Percentiles rank a stretch among this genome's conserved stretches.
These are phyloP conservation scores for Leptinotarsa texana DNA, from an alignment of 1,140 invertebrate genomes.

Conservation along the genomic window DNA sequence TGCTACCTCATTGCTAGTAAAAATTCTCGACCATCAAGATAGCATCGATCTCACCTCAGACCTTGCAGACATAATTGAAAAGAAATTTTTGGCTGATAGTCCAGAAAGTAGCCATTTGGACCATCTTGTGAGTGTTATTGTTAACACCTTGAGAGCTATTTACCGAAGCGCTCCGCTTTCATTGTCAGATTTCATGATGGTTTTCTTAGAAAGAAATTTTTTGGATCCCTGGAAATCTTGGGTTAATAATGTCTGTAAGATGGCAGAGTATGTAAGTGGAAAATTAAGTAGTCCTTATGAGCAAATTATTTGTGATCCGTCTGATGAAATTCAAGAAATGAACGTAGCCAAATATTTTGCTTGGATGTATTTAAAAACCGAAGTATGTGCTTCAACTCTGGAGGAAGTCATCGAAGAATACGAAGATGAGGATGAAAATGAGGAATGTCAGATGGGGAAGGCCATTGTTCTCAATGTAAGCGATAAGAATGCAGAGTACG, in stretches of 20 bases:
- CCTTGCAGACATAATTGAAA: slow-evolving; percentile 52
- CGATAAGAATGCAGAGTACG: slow-evolving; percentile 39
- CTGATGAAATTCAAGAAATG: slow-evolving; percentile 26
- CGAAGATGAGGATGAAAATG: slow-evolving; percentile 40
- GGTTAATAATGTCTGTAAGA: slow-evolving; percentile 33
- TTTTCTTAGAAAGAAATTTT: slow-evolving; percentile 41
- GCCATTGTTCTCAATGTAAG: slow-evolving; percentile 34
- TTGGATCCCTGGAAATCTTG: slow-evolving; percentile 30
- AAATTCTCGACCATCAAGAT: slow-evolving; percentile 28
- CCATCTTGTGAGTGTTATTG: slow-evolving; percentile 39
- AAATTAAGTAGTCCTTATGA: slow-evolving; percentile 36
- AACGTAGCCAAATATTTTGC: slow-evolving; percentile 44
- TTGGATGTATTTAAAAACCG: slow-evolving; percentile 41
- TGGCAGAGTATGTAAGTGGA: slow-evolving; percentile 47
- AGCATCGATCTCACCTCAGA: slow-evolving; percentile 37
- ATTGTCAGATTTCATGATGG: slow-evolving; percentile 30
- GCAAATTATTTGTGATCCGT: slow-evolving; percentile 18
- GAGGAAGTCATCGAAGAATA: slow-evolving; percentile 27
- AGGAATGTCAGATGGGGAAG: slow-evolving; percentile 37
- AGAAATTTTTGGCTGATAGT: slow-evolving; percentile 48
- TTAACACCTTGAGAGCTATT: slow-evolving; percentile 38
- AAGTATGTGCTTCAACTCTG: slow-evolving; percentile 34
- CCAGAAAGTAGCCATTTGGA: slow-evolving; percentile 25
- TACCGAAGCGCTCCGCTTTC: slow-evolving; percentile 35
- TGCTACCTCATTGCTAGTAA: slow-evolving; percentile 50